These are phyloP conservation scores for Ridgeia piscesae DNA, from an alignment of 1,140 invertebrate genomes.

Conservation along the genomic window DNA sequence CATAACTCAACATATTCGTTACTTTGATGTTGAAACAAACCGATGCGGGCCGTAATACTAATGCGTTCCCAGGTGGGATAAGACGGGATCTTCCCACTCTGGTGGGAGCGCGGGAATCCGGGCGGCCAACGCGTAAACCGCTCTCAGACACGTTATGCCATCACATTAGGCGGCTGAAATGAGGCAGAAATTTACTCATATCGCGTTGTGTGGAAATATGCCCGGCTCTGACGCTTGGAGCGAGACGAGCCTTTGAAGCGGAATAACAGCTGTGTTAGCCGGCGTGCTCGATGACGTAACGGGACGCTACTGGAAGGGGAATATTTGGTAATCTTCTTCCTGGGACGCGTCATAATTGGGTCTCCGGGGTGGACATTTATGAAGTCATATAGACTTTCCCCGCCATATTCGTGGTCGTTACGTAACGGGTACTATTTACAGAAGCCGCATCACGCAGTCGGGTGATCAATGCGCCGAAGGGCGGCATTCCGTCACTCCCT, in stretches of 20 bases:
- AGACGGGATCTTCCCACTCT: not conserved
- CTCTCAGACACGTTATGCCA: not conserved
- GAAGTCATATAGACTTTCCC: not conserved
- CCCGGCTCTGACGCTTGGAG: not conserved
- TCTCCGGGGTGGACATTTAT: not conserved
- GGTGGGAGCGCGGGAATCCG: not conserved
- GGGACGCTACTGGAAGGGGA: not conserved
- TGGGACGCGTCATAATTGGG: not conserved
- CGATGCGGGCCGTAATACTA: not conserved
- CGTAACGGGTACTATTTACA: not conserved
- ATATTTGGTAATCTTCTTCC: not conserved
- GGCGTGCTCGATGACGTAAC: not conserved
- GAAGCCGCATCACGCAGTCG: not conserved
- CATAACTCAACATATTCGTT: not conserved
- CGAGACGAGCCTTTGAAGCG: not conserved
- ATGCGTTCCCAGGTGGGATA: not conserved
- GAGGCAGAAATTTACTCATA: not conserved
- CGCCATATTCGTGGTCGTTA: not conserved
- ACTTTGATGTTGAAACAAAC: not conserved
- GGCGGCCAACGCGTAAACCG: not conserved
- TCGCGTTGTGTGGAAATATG: not conserved
- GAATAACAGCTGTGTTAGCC: not conserved
- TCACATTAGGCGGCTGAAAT: not conserved
- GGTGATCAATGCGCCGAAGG: not conserved
- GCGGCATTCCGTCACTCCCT: not conserved